Evolutionary conservation across 1,140 invertebrate species (phyloP).

Genomic region (Rhagoletis zephyria): DNA sequence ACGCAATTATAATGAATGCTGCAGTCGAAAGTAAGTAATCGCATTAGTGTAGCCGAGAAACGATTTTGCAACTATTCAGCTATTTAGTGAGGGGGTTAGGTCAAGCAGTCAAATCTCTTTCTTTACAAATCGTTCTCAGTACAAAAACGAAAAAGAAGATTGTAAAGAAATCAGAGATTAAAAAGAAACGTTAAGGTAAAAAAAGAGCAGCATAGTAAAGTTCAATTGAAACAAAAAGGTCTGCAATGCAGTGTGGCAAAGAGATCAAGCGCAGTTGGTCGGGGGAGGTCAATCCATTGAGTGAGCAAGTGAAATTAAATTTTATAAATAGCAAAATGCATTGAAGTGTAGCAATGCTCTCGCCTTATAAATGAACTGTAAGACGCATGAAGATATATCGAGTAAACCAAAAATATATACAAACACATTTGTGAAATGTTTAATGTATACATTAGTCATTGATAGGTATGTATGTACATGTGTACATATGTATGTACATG

Average conservation of each 20-base stretch:
- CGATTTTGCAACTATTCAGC: slow-evolving; percentile 27
- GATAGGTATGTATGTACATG: no score
- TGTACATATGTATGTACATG: no score
- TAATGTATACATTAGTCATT: no score
- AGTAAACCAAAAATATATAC: no score
- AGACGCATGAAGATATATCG: neutral
- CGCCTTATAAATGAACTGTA: slow-evolving; percentile 29
- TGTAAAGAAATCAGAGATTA: no score
- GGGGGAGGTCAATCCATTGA: neutral
- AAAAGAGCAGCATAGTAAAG: slow-evolving; percentile 23
- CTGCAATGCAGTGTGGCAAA: neutral
- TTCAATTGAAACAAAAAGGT: slow-evolving; percentile 20
- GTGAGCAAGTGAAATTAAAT: slow-evolving; percentile 27
- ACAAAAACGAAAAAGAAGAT: neutral
- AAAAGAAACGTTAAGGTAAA: neutral
- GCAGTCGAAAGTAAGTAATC: slow-evolving; percentile 31
- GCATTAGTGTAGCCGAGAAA: slow-evolving; percentile 19
- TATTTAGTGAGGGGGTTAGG: slow-evolving; percentile 14
- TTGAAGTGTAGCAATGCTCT: slow-evolving; percentile 37
- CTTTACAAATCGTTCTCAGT: neutral
- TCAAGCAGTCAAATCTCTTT: neutral
- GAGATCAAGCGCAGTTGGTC: neutral
- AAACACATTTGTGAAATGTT: no score
- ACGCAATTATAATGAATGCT: neutral
- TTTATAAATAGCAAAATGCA: slow-evolving; percentile 44